Evolutionary conservation across 2,113 vertebrate genomes (phyloP), one percentile per base, ranked within the genome.

Genomic region (Tiliqua scincoides): DNA sequence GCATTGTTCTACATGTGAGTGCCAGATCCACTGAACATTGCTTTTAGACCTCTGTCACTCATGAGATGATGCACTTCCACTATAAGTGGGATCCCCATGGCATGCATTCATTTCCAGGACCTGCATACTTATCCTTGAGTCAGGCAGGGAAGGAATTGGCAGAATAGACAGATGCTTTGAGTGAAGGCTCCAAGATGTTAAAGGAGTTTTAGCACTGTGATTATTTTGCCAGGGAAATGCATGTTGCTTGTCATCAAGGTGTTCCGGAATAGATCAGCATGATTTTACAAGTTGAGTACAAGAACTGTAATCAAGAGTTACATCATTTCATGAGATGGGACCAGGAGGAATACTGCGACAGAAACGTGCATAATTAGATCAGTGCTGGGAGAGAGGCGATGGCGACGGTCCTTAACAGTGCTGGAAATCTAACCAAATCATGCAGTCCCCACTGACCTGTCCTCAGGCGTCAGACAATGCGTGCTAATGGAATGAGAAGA

Each of bases 161-260:
- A 91, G 61, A 90, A 92, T 91, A 89, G 87, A 87, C 91, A 94
- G 93, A 92, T 91, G 92, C 90, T 94, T 87, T 90, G 91, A 90
- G 88, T 83, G 62, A n/a, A 92, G 89, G 84, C 87, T 85, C 90
- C 0, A 1, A 90, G 84, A 94, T 84, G 89, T 89, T 92, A 90
- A 91, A 92, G 90, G 57, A 95, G 92, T 86, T 86, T 93, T 75
- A 89, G 62, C 61, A 0, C 61, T 74, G 85, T 92, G 91, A 91
- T 94, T 95, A 91, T 94, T 95, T 95, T 94, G 89, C 91, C 91
- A 95, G 91, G 91, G 87, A 93, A 89, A 93, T 88, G 85, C 90
- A 90, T 93, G 93, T 91, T 65, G 89, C 90, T 94, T 95, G 94
- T 95, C 95, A 94, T 93, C 93, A 94, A 94, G 94, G 93, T 95